Evolutionary conservation across 2,797 vertebrate genomes (phyloP), one percentile per base, ranked within the genome.

Genomic region (Borostomias antarcticus): DNA sequence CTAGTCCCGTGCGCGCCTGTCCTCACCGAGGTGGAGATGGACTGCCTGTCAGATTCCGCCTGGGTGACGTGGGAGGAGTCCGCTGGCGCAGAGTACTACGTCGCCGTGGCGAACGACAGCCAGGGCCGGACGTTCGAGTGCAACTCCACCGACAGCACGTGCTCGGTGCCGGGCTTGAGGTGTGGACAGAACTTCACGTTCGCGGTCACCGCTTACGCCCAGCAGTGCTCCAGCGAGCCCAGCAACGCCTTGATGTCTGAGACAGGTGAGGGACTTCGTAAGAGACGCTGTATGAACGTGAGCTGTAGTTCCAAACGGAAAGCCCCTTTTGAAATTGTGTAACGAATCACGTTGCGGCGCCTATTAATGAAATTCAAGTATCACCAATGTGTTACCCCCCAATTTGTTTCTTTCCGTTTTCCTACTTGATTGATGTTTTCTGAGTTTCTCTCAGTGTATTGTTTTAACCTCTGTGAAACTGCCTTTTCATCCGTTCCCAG

Each of bases 131-230:
- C 2, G 0, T 85, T 76, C 19, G 51, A 74, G n/a, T 93, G 91
- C 30, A 86, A 85, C 62, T 66, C 77, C 60, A 85, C 68, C 2
- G 74, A 75, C 0, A 67, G 50, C 26, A 50, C 26, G 11, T 93
- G 92, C 6, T 0, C 64, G 2, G 69, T 92, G 45, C 76, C 82
- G 0, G 63, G 77, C 0, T 81, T 92, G 72, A 47, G 2, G 3
- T 93, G 92, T 72, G 89, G 91, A 62, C 68, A 76, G 58, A 84
- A 86, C 65, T 78, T 91, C 70, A 89, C 81, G 37, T 87, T 93
- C 29, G 83, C 73, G 1, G 15, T 93, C 21, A 58, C 69, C n/a
- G 91, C 89, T 5, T 65, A 17, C 0, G 74, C 91, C 78, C 26
- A 35, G 8, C 79, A 82, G 72, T 94, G 93, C 72, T 28, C 54